phyloP scores from a whole-genome alignment of 2,113 vertebrate genomes.

The Candoia aspera region DNA sequence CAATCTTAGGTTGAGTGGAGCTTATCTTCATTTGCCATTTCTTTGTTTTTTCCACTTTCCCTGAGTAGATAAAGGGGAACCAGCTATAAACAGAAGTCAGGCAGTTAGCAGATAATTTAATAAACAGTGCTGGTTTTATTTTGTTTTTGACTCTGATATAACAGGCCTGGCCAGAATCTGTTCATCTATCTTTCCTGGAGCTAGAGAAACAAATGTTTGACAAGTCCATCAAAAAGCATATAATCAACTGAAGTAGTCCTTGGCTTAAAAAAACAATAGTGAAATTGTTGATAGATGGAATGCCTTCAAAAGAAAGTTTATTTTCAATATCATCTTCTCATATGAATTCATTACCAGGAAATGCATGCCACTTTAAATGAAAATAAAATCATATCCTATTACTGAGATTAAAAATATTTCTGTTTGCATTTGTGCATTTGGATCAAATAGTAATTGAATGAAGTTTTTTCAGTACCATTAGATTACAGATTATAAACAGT shows the following conservation, averaged over 20 bases:
- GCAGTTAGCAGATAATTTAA: background rate
- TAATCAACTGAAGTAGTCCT: background rate
- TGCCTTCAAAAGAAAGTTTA: background rate
- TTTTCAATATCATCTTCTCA: background rate
- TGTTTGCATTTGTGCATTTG: background rate
- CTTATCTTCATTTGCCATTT: background rate
- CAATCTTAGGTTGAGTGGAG: no score
- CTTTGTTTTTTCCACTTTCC: background rate
- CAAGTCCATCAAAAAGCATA: background rate
- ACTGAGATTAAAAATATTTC: conserved; percentile 6
- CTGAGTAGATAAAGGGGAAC: background rate
- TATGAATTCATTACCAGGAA: conserved; percentile 13
- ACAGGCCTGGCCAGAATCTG: background rate
- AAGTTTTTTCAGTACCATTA: background rate
- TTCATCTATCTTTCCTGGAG: background rate
- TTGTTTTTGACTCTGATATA: background rate
- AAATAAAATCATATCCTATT: conserved; percentile 6
- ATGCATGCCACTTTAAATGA: background rate
- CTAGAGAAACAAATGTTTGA: conserved; percentile 15
- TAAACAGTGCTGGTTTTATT: background rate
- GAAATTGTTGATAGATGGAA: conserved; percentile 17
- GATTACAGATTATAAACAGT: background rate
- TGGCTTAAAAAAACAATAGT: conserved; percentile 2
- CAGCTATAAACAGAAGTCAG: background rate
- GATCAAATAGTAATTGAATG: background rate